Evolutionary conservation across 1,140 invertebrate species (phyloP).

Genomic region (Tetranychus cinnabarinus): DNA sequence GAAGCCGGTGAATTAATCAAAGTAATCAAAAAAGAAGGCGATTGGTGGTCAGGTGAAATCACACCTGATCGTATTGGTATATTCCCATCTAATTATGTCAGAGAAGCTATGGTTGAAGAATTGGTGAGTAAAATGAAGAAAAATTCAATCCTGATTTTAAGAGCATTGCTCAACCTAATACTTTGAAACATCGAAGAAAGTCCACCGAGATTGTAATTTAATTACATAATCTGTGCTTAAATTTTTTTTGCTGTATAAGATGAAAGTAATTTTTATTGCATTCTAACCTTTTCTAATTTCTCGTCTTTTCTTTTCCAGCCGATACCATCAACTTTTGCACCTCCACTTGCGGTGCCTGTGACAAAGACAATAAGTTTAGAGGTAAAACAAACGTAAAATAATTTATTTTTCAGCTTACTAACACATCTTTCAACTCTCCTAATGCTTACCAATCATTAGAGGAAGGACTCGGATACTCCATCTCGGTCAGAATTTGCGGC

Average conservation of each 20-base stretch:
- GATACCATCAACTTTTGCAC: background rate
- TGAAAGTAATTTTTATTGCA: no score
- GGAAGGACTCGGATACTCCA: background rate
- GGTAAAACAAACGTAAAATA: background rate
- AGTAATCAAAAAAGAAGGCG: conserved; percentile 67
- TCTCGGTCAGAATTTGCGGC: background rate
- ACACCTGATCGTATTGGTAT: conserved; percentile 43
- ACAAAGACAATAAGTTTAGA: no score
- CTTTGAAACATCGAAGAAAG: background rate
- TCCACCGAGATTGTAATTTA: background rate
- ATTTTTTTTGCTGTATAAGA: no score
- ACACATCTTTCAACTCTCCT: background rate
- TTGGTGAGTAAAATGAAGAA: background rate
- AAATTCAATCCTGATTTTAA: no score
- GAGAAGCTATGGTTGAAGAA: background rate
- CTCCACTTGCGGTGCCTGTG: background rate
- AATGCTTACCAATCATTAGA: background rate
- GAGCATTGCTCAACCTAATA: no score
- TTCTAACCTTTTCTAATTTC: no score
- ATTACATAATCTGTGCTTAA: background rate
- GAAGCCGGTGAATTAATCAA: conserved; percentile 67
- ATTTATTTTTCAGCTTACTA: background rate
- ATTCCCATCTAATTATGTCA: conserved; percentile 36
- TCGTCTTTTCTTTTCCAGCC: background rate
- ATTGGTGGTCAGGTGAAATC: conserved; percentile 92